These are phyloP conservation scores for Eremophila alpestris DNA, from an alignment of 2,797 vertebrate species.

Conservation along the genomic window DNA sequence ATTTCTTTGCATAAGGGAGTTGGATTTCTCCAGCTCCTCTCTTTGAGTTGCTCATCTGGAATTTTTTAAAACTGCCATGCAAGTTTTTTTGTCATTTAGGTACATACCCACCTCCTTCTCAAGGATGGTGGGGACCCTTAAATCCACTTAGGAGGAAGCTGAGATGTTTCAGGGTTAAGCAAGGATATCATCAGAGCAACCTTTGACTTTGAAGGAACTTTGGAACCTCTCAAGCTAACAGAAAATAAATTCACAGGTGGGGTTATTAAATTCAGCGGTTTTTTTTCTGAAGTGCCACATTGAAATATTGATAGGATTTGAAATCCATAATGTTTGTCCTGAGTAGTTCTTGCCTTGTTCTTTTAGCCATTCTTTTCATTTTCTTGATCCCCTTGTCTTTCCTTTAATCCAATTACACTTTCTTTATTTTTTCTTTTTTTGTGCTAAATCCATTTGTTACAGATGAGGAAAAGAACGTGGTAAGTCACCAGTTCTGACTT, in stretches of 20 bases:
- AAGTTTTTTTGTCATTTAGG: background rate
- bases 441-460: background rate
- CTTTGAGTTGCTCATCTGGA: background rate
- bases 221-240: background rate
- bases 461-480: background rate
- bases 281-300: background rate
- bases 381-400: background rate
- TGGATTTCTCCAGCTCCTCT: background rate
- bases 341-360: background rate
- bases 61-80: background rate
- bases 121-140: background rate
- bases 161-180: background rate
- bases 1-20: background rate
- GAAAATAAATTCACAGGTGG: background rate
- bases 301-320: background rate
- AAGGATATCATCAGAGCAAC: background rate
- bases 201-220: background rate
- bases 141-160: background rate
- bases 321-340: background rate
- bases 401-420: background rate
- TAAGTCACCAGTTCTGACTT: background rate
- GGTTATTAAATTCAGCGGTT: background rate
- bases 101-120: background rate
- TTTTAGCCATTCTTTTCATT: background rate
- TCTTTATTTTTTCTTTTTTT: background rate